These are phyloP conservation scores for Pseudomyrmex pallidus DNA, from an alignment of 1,140 invertebrate genomes.

Conservation along the genomic window DNA sequence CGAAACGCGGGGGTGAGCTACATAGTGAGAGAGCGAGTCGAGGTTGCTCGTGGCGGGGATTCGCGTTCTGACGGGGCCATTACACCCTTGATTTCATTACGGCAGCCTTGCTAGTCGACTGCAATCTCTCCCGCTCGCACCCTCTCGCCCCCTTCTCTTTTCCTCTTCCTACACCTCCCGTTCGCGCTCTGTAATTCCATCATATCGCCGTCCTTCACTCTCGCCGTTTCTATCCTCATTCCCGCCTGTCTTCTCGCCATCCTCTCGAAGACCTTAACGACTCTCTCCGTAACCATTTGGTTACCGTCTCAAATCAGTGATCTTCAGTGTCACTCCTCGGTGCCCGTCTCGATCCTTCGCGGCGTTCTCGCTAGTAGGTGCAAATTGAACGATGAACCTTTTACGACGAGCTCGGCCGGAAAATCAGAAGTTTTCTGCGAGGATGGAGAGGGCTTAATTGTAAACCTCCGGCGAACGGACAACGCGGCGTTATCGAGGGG, in stretches of 20 bases:
- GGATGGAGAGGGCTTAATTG: conserved; percentile 67
- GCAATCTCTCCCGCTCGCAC: conserved; percentile 74
- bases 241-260: conserved; percentile 4
- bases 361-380: conserved; percentile 28
- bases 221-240: conserved; percentile 48
- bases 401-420: conserved; percentile 60
- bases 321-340: conserved; percentile 57
- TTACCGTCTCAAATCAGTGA: conserved; percentile 75
- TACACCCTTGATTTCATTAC: conserved; percentile 83
- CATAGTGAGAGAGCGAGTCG: conserved; percentile 66
- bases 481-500: conserved; percentile 66
- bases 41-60: conserved; percentile 70
- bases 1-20: conserved; percentile 65
- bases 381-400: conserved; percentile 70
- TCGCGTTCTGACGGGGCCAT: conserved; percentile 81
- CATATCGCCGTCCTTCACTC: conserved; percentile 41
- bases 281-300: conserved; percentile 72
- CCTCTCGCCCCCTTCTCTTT: conserved; percentile 56
- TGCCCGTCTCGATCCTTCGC: conserved; percentile 12
- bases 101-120: conserved; percentile 78
- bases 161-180: conserved; percentile 64
- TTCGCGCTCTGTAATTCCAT: conserved; percentile 58
- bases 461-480: conserved; percentile 62
- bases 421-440: conserved; percentile 41
- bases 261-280: conserved; percentile 36